phyloP scores from a whole-genome alignment of 1,140 invertebrate species.

The Triops cancriformis region DNA sequence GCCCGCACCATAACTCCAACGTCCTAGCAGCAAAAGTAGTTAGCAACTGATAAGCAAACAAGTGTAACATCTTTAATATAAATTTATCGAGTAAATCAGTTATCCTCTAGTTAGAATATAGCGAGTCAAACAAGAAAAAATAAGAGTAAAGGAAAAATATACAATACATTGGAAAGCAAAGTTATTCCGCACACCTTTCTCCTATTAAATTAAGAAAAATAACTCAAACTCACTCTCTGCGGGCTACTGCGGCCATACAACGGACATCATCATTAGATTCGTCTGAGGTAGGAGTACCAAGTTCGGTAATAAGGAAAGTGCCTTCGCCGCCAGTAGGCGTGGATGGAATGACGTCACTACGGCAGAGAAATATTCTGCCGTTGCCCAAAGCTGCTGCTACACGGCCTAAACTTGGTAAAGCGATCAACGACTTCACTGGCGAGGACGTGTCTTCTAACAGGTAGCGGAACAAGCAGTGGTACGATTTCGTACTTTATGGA shows the following conservation, averaged over 20 bases:
- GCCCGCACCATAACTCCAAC: constrained; percentile 66
- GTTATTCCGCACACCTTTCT: too few relatives aligned
- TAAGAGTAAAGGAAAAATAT: neutral
- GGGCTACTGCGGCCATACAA: constrained; percentile 44
- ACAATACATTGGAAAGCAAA: too few relatives aligned
- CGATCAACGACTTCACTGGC: constrained; percentile 53
- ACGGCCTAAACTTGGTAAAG: constrained; percentile 53
- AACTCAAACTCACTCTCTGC: neutral
- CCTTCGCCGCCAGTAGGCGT: constrained; percentile 55
- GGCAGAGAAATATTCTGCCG: constrained; percentile 64
- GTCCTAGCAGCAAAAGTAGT: constrained; percentile 36
- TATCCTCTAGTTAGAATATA: too few relatives aligned
- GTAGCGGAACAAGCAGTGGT: constrained; percentile 45
- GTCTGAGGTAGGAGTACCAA: constrained; percentile 39
- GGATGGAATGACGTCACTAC: constrained; percentile 49
- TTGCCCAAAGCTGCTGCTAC: constrained; percentile 63
- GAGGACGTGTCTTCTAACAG: constrained; percentile 43
- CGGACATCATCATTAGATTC: constrained; percentile 39
- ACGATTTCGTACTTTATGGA: constrained; percentile 31
- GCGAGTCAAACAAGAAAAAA: neutral
- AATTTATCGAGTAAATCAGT: too few relatives aligned
- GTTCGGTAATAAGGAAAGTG: constrained; percentile 64
- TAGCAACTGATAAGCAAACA: constrained; percentile 19
- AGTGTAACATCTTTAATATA: too few relatives aligned
- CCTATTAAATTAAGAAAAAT: too few relatives aligned